phyloP scores from a whole-genome alignment of 2,797 vertebrate species.

The Oreonectes daqikongensis region DNA sequence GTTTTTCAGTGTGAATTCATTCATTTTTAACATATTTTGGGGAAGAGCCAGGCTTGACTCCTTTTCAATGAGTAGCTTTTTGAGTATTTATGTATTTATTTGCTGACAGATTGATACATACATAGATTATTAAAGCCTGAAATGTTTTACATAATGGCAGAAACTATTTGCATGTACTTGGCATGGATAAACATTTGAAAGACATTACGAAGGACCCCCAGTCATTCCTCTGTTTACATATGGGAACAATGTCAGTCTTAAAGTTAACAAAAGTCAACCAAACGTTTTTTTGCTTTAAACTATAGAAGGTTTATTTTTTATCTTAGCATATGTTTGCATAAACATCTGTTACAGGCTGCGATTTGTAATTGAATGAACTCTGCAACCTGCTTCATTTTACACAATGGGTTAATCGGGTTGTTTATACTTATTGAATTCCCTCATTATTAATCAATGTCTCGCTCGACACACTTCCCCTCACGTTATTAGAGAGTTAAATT shows the following conservation, averaged over 20 bases:
- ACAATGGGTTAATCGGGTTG: conserved; percentile 40
- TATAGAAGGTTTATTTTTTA: background rate
- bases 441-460: conserved; percentile 47
- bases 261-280: background rate
- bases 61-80: background rate
- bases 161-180: background rate
- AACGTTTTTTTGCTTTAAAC: background rate
- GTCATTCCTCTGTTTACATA: too few species aligned
- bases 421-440: conserved; percentile 31
- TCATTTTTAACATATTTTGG: background rate
- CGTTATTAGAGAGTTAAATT: conserved; percentile 40
- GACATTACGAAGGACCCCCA: background rate
- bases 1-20: background rate
- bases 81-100: too few species aligned
- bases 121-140: background rate
- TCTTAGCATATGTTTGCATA: conserved; percentile 17
- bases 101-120: background rate
- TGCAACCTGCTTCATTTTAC: conserved; percentile 14
- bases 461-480: conserved; percentile 29
- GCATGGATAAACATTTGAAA: background rate
- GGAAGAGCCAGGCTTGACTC: background rate
- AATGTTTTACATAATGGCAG: too few species aligned
- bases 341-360: background rate
- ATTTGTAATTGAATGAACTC: background rate
- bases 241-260: background rate